Evolutionary conservation across 1,140 invertebrate genomes (phyloP).

Genomic region (Drosophila pectinifera): DNA sequence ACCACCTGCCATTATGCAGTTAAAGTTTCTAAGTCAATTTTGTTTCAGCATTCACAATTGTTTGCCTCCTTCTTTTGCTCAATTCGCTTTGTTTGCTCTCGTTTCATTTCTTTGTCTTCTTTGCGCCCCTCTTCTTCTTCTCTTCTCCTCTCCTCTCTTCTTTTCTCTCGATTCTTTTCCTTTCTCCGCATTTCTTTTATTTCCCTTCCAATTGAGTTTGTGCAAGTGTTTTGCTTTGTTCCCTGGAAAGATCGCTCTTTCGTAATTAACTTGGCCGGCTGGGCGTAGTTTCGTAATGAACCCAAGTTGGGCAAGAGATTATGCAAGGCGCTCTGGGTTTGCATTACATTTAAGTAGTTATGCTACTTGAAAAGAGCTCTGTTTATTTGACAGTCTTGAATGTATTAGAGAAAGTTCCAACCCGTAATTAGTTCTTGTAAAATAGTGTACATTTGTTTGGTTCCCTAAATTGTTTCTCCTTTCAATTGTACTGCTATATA

Average conservation of each 20-base stretch:
- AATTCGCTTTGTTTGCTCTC: slow-evolving; percentile 21
- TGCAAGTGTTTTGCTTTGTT: slow-evolving; percentile 58
- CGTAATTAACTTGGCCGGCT: slow-evolving; percentile 38
- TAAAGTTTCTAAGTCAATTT: slow-evolving; percentile 44
- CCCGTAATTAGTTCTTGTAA: neutral
- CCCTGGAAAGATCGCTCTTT: slow-evolving; percentile 21
- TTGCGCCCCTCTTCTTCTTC: neutral
- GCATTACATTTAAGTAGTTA: neutral
- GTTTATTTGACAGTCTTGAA: too few species aligned
- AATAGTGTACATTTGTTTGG: too few species aligned
- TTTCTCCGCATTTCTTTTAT: slow-evolving; percentile 23
- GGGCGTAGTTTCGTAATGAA: slow-evolving; percentile 21
- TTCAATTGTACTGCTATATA: too few species aligned
- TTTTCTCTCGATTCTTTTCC: too few species aligned
- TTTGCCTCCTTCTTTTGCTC: slow-evolving; percentile 25
- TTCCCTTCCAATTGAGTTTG: slow-evolving; percentile 45
- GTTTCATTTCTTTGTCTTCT: neutral
- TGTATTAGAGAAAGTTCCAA: too few species aligned
- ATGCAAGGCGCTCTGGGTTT: neutral
- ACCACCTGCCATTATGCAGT: slow-evolving; percentile 23
- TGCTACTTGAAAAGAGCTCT: too few species aligned
- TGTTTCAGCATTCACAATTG: slow-evolving; percentile 27
- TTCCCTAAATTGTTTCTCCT: too few species aligned
- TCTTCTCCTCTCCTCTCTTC: neutral
- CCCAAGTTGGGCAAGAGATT: slow-evolving; percentile 6